Base-by-base conservation (phyloP, 1,140 invertebrate species). In the Spodoptera litura region DNA sequence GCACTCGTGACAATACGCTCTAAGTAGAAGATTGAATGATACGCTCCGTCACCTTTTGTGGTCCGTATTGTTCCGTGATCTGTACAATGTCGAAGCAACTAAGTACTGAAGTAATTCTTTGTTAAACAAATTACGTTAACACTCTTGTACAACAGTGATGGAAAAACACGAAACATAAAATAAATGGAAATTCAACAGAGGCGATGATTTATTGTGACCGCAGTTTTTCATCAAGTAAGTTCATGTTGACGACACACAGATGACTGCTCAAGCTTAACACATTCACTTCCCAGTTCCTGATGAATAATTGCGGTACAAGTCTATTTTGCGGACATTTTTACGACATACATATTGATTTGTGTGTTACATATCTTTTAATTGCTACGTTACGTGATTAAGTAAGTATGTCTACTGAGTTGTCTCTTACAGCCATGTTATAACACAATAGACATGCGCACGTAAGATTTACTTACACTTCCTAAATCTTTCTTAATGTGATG, bases 31-130 rank as follows among this genome's bases (percentile, higher is more conserved):
- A 78, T 73, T 81, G 38, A 83, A 59, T 53, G 71, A 78, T 38
- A 78, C 49, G 52, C 68, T 81, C 49, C n/a, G 73, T 80, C 81
- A 74, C 51, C 78, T 76, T 80, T 80, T 83, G 78, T 83, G 31
- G 0, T 81, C 49, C n/a, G 73, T 80, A 78, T 70, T 38, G 70
- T 76, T 80, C 78, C 80, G 78, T 83, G 31, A 68, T 72, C 49
- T 70, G 35, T 31, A 76, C 56, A 76, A 78, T 71, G 13, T 31
- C 38, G n/a, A 49, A 44, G 27, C 35, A 61, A 27, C n/a, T 55
- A 49, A 62, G 44, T 35, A 10, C 4, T 53, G 27, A 62, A 55
- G 51, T 72, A 72, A 72, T 53, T 72, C 51, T 73, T 53, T 55
- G 31, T 78, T 55, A 61, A 64, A 64, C 56, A 72, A 72, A 52